Evolutionary conservation across 2,888 invertebrate genomes (phyloP).

Genomic region (Synanthedon vespiformis): DNA sequence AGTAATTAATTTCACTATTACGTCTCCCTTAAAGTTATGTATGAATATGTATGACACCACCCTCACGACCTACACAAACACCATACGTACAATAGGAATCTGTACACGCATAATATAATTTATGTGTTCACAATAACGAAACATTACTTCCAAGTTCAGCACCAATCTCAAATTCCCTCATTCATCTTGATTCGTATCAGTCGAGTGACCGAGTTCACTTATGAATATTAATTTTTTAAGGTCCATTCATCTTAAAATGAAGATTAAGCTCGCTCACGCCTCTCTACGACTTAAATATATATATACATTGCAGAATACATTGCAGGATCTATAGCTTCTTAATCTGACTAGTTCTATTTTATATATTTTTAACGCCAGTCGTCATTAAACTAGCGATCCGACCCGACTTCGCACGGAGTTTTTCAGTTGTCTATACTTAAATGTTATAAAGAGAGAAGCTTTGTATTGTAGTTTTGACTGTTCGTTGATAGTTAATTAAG

Average conservation of each 20-base stretch:
- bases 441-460: too few relatives aligned
- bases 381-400: too few relatives aligned
- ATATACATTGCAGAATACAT: too few relatives aligned
- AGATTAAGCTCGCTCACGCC: background rate
- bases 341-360: too few relatives aligned
- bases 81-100: too few relatives aligned
- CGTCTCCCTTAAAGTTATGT: conserved; percentile 26
- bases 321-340: too few relatives aligned
- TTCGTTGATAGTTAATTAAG: too few relatives aligned
- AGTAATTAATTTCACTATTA: conserved; percentile 43
- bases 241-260: conserved; percentile 1
- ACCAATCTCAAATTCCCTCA: background rate
- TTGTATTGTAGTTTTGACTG: too few relatives aligned
- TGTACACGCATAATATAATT: background rate
- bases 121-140: background rate
- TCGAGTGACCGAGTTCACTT: conserved; percentile 9
- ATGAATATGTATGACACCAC: background rate
- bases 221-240: conserved; percentile 11
- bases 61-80: too few relatives aligned
- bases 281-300: background rate
- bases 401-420: too few relatives aligned
- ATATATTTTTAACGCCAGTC: too few relatives aligned
- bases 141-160: background rate
- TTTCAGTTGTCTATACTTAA: too few relatives aligned
- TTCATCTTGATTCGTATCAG: conserved; percentile 7